Percentiles rank a stretch among this genome's conserved stretches.
Conservation (phyloP, 2,113 vertebrate species). For the Cyanoderma ruficeps region DNA sequence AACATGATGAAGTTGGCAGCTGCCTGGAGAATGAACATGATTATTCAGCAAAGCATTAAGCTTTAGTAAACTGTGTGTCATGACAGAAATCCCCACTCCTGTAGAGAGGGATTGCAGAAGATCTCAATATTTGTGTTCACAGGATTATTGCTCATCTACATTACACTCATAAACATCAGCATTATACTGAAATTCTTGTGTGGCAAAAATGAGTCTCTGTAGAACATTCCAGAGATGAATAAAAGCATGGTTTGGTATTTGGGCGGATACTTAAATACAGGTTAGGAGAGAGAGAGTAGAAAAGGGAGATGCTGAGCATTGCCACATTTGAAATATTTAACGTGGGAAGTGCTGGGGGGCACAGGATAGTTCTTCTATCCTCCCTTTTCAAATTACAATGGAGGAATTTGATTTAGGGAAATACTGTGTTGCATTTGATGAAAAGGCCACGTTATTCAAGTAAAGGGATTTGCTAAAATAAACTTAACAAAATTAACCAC, state of each 20-base stretch:
- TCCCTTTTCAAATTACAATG: background rate
- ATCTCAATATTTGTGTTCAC: background rate
- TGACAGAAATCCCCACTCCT: background rate
- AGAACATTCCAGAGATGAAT: background rate
- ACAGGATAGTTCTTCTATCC: rapidly evolving
- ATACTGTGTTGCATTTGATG: background rate
- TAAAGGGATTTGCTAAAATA: background rate
- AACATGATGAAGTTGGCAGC: background rate
- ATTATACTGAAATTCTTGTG: background rate
- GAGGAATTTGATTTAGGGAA: background rate
- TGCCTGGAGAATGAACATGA: background rate
- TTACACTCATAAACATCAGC: background rate
- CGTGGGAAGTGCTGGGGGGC: rapidly evolving
- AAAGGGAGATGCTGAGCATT: background rate
- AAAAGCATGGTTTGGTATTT: rapidly evolving
- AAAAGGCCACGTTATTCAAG: background rate
- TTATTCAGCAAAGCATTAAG: background rate
- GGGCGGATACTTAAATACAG: no score
- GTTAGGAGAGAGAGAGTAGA: background rate
- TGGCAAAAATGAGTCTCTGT: background rate
- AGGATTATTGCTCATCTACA: background rate
- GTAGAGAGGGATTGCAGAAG: background rate
- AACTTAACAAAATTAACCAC: background rate
- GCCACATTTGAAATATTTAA: background rate
- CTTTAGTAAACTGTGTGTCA: background rate